phyloP scores from a whole-genome alignment of 30 jellyfish, hydroid and myxozoan genomes.

The Aurelia sp. region DNA sequence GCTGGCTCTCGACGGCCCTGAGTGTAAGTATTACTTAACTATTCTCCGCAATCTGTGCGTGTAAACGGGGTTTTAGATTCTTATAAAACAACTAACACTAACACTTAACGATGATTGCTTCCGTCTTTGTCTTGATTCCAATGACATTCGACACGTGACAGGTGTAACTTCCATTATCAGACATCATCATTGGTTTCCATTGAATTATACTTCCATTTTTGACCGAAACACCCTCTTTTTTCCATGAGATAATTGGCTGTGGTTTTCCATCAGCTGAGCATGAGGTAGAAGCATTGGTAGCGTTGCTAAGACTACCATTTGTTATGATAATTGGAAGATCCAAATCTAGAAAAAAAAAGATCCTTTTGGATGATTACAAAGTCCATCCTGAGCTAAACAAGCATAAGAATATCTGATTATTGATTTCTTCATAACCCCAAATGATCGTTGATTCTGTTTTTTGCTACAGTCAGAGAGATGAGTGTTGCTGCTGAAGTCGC shows the following conservation, averaged over 20 bases:
- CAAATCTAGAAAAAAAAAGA: conserved; percentile 25
- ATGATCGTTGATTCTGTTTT: too few relatives aligned
- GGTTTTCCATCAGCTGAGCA: conserved; percentile 64
- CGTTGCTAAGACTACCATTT: conserved; percentile 4
- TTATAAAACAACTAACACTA: not conserved
- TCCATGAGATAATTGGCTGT: conserved; percentile 41
- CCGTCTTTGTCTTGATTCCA: not conserved
- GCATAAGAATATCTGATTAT: too few relatives aligned
- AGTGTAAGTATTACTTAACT: too few relatives aligned
- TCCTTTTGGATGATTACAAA: too few relatives aligned
- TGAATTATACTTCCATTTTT: not conserved
- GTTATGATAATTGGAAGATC: conserved; percentile 28
- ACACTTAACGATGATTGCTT: conserved; percentile 12
- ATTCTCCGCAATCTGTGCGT: too few relatives aligned
- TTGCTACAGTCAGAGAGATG: too few relatives aligned
- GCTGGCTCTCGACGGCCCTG: too few relatives aligned
- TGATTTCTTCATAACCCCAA: too few relatives aligned
- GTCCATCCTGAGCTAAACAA: too few relatives aligned
- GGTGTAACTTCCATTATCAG: conserved; percentile 36
- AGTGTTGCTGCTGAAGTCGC: too few relatives aligned
- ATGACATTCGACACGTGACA: conserved; percentile 26
- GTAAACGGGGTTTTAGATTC: too few relatives aligned
- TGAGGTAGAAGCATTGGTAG: not conserved
- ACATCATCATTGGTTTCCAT: conserved; percentile 16
- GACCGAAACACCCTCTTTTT: not conserved